A percentile compares a stretch with the other conserved stretches of the same genome.
Conservation (phyloP, 2,888 invertebrate species). For the Drosophila nigritarsus region DNA sequence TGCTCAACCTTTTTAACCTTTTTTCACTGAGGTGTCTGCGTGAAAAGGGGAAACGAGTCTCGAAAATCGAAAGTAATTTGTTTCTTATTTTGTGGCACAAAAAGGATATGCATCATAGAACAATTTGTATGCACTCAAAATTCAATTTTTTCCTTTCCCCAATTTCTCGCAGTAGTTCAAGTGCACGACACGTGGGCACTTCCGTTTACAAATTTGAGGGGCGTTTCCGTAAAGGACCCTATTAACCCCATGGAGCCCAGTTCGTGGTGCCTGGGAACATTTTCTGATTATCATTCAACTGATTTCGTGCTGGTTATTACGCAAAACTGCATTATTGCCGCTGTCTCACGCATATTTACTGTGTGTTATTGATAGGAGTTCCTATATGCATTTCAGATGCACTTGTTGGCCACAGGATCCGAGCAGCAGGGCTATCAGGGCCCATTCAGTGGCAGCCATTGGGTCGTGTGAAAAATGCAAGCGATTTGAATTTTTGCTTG, state of each 20-base stretch:
- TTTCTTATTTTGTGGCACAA: conserved; percentile 35
- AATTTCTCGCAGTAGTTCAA: conserved; percentile 15
- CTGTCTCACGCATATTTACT: conserved; percentile 70
- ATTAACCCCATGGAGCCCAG: conserved; percentile 31
- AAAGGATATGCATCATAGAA: conserved; percentile 51
- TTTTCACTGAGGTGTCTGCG: conserved; percentile 4
- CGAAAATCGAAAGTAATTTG: conserved; percentile 46
- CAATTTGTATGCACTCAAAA: conserved; percentile 52
- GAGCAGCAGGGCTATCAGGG: conserved; percentile 37
- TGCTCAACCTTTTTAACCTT: conserved; percentile 25
- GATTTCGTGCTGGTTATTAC: conserved; percentile 42
- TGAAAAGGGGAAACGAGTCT: conserved; percentile 29
- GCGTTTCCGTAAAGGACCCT: conserved; percentile 39
- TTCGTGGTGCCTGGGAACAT: conserved; percentile 27
- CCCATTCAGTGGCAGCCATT: conserved; percentile 46
- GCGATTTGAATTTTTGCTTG: conserved; percentile 68
- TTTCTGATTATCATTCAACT: conserved; percentile 15
- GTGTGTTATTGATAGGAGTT: conserved; percentile 42
- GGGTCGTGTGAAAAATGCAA: conserved; percentile 75
- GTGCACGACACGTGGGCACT: conserved; percentile 64
- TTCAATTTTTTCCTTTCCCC: conserved; percentile 40
- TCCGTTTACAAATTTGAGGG: conserved; percentile 52
- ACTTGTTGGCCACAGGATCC: conserved; percentile 67
- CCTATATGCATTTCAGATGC: conserved; percentile 46
- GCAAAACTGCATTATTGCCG: conserved; percentile 61